phyloP scores from a whole-genome alignment of 1,140 invertebrate genomes.

The Procambarus clarkii region DNA sequence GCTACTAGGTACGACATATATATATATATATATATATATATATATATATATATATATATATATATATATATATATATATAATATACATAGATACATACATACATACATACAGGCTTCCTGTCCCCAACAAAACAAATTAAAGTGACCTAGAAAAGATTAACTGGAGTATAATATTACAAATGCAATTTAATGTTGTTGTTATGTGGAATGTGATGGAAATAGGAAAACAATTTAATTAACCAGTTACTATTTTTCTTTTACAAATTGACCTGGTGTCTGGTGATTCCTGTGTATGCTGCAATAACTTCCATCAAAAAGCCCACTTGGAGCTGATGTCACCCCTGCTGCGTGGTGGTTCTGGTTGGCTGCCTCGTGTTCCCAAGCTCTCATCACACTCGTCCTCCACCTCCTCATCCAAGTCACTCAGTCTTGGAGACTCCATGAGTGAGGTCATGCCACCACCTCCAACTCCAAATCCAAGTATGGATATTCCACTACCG shows the following conservation, averaged over 20 bases:
- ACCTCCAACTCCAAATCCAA: constrained; percentile 66
- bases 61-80: too few relatives aligned
- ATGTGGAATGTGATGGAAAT: too few relatives aligned
- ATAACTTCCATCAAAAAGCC: constrained; percentile 9
- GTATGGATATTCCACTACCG: constrained; percentile 53
- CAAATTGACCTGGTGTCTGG: background rate
- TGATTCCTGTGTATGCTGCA: background rate
- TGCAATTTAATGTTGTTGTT: too few relatives aligned
- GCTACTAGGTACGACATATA: too few relatives aligned
- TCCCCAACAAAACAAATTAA: too few relatives aligned
- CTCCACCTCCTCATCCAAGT: constrained; percentile 76
- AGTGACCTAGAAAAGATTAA: too few relatives aligned
- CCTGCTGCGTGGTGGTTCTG: constrained; percentile 46
- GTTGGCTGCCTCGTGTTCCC: constrained; percentile 66
- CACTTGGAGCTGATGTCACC: constrained; percentile 70
- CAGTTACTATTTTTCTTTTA: background rate
- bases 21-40: too few relatives aligned
- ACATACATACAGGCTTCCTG: too few relatives aligned
- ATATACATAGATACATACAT: too few relatives aligned
- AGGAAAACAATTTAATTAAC: too few relatives aligned
- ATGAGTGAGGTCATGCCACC: constrained; percentile 68
- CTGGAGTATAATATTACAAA: too few relatives aligned
- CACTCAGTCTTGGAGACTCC: constrained; percentile 74
- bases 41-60: too few relatives aligned
- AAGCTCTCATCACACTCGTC: constrained; percentile 75